Conservation (phyloP, 2,888 invertebrate species). For the Andrena fulva region DNA sequence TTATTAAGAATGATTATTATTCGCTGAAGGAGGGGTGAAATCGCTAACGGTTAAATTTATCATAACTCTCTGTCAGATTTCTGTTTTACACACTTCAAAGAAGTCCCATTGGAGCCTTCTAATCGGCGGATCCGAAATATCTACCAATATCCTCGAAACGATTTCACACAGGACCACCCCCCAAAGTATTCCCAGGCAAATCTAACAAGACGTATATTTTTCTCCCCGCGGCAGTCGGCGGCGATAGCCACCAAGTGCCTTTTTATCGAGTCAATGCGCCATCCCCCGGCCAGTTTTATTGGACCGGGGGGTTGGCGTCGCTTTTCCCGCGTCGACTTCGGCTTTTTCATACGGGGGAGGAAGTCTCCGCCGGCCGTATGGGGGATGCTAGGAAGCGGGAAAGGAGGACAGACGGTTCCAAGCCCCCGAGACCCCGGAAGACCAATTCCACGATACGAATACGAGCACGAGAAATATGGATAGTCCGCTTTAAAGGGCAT, state of each 20-base stretch:
- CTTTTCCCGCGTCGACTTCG: constrained; percentile 59
- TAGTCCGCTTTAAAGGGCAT: constrained; percentile 79
- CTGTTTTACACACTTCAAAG: neutral
- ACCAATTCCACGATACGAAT: constrained; percentile 79
- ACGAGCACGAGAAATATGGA: constrained; percentile 79
- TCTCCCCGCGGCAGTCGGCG: constrained; percentile 54
- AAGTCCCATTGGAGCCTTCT: neutral
- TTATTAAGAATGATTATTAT: no score
- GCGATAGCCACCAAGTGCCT: constrained; percentile 76
- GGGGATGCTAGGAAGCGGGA: constrained; percentile 42
- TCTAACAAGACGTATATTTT: constrained; percentile 69
- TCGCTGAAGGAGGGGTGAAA: no score
- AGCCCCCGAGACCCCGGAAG: constrained; percentile 75
- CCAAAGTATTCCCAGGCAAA: constrained; percentile 43
- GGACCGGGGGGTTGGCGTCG: constrained; percentile 52
- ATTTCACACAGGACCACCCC: constrained; percentile 37
- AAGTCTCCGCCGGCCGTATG: constrained; percentile 47
- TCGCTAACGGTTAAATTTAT: no score
- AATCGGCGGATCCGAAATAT: neutral
- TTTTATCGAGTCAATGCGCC: constrained; percentile 77
- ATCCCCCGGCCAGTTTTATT: constrained; percentile 75
- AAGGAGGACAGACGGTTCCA: constrained; percentile 44
- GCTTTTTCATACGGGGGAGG: constrained; percentile 59
- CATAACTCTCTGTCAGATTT: no score
- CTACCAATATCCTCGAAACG: constrained; percentile 23